Conservation (phyloP, 2,888 invertebrate species). For the Drosophila acutilabella region DNA sequence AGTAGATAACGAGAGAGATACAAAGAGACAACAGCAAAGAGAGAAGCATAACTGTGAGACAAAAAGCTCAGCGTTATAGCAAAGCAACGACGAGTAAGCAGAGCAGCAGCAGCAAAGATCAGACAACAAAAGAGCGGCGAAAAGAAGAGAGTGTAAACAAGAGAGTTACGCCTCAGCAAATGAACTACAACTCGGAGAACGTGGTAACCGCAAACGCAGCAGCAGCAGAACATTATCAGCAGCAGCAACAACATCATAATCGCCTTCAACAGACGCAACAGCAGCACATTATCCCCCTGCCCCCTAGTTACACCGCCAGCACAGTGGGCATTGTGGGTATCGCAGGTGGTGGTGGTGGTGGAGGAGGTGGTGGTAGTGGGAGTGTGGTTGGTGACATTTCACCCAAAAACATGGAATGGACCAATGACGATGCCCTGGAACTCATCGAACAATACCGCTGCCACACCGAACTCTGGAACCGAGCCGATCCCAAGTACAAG, state of each 20-base stretch:
- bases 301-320: conserved; percentile 37
- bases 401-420: conserved; percentile 83
- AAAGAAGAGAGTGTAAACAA: not conserved
- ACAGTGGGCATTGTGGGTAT: conserved; percentile 26
- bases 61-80: conserved; percentile 39
- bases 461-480: conserved; percentile 84
- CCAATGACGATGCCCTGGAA: conserved; percentile 84
- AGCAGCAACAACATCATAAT: conserved; percentile 28
- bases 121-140: not conserved
- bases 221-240: conserved; percentile 41
- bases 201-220: conserved; percentile 66
- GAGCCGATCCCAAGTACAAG: conserved; percentile 84
- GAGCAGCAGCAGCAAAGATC: not conserved
- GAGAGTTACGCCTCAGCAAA: conserved; percentile 48
- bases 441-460: conserved; percentile 84
- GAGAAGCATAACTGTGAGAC: conserved; percentile 17
- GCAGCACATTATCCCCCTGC: conserved; percentile 61
- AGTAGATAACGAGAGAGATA: conserved; percentile 19
- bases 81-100: conserved; percentile 37
- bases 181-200: conserved; percentile 79
- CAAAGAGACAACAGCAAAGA: conserved; percentile 1
- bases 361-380: conserved; percentile 15
- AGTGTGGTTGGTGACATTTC: conserved; percentile 52
- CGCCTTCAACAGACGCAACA: conserved; percentile 23
- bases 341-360: conserved; percentile 20